Evolutionary conservation across 2,113 vertebrate species (phyloP).

Genomic region (Polypterus senegalus): DNA sequence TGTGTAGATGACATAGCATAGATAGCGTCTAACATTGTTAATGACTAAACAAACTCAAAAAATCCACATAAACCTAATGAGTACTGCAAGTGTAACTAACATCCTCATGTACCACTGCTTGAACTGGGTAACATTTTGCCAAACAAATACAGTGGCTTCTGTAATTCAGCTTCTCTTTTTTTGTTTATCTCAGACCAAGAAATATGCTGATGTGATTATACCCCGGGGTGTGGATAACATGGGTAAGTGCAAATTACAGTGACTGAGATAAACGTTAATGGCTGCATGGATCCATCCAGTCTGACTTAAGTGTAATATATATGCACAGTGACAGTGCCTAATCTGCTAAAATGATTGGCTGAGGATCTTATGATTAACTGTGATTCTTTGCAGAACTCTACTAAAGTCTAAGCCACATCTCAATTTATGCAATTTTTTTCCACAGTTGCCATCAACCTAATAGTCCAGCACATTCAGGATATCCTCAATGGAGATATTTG

Average conservation of each 20-base stretch:
- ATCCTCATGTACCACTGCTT: too few species aligned
- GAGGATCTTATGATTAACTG: too few species aligned
- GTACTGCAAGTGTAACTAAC: too few species aligned
- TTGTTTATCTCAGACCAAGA: constrained; percentile 73
- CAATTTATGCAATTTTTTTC: neutral
- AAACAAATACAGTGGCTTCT: neutral
- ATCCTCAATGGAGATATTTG: constrained; percentile 85
- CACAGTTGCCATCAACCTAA: constrained; percentile 91
- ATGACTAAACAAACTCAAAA: too few species aligned
- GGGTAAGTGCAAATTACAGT: constrained; percentile 53
- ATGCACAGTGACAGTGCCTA: too few species aligned
- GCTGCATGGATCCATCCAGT: neutral
- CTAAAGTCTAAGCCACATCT: too few species aligned
- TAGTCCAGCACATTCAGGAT: constrained; percentile 97
- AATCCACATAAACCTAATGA: too few species aligned
- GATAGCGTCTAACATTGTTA: too few species aligned
- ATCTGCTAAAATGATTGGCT: too few species aligned
- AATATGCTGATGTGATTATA: constrained; percentile 93
- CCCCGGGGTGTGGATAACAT: constrained; percentile 93
- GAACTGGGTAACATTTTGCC: neutral
- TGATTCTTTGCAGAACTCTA: too few species aligned
- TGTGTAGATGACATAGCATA: too few species aligned
- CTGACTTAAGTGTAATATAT: too few species aligned
- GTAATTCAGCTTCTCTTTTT: neutral
- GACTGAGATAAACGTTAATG: neutral